These are phyloP conservation scores for Bursaphelenchus mucronatus DNA, from an alignment of 1,140 invertebrate genomes.

Conservation along the genomic window DNA sequence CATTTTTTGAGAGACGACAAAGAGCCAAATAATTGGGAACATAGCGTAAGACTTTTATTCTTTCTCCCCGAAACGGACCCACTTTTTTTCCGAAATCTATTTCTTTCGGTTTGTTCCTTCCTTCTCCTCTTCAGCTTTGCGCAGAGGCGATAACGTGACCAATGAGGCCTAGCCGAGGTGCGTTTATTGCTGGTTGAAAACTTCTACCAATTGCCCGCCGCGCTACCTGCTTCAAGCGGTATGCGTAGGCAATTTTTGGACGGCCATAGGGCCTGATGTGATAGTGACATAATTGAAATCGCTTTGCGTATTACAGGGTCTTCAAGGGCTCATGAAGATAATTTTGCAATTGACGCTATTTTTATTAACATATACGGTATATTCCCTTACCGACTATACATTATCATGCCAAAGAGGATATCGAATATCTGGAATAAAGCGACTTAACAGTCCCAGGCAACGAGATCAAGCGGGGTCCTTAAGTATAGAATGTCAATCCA, in stretches of 20 bases:
- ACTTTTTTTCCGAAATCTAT: too few relatives aligned
- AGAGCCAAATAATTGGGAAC: too few relatives aligned
- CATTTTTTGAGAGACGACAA: too few relatives aligned
- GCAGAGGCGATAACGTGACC: constrained; percentile 42
- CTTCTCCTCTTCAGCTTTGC: neutral
- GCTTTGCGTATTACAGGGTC: too few relatives aligned
- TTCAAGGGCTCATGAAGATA: too few relatives aligned
- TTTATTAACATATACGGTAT: neutral
- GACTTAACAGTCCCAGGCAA: constrained; percentile 42
- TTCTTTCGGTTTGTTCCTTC: too few relatives aligned
- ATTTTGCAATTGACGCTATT: too few relatives aligned
- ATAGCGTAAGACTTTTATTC: too few relatives aligned
- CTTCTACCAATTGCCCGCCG: constrained; percentile 24
- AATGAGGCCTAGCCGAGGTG: constrained; percentile 58
- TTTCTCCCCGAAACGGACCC: too few relatives aligned
- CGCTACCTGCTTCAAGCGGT: neutral
- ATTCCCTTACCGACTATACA: constrained; percentile 30
- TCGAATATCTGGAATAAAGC: constrained; percentile 42
- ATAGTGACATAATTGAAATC: too few relatives aligned
- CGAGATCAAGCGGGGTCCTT: constrained; percentile 45
- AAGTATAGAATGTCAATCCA: constrained; percentile 51
- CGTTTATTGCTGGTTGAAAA: constrained; percentile 60
- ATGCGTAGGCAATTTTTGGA: constrained; percentile 13
- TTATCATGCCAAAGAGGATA: constrained; percentile 47
- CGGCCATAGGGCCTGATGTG: neutral